These are phyloP conservation scores for Megaleporinus macrocephalus DNA, from an alignment of 2,113 vertebrate species.

Conservation along the genomic window DNA sequence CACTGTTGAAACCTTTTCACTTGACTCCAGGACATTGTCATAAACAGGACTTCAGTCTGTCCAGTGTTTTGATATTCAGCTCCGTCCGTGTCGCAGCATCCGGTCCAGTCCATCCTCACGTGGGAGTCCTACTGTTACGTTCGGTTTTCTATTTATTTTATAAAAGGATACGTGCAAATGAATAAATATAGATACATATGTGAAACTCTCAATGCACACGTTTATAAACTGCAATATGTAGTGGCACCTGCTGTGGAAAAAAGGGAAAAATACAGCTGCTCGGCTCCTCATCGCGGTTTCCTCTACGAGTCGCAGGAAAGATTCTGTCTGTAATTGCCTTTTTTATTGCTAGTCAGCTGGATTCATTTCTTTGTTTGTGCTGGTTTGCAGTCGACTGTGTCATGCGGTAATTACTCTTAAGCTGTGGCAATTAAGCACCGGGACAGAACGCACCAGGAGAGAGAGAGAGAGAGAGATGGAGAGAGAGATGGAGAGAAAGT, in stretches of 20 bases:
- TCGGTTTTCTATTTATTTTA: slow-evolving; percentile 40
- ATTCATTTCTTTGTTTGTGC: slow-evolving; percentile 36
- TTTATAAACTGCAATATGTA: not conserved
- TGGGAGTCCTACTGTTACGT: not conserved
- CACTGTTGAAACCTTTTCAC: not conserved
- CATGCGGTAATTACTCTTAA: slow-evolving; percentile 32
- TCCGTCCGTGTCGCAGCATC: not conserved
- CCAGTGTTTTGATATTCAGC: not conserved
- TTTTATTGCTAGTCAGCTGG: slow-evolving; percentile 34
- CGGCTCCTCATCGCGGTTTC: slow-evolving; percentile 6
- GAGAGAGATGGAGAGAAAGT: not conserved
- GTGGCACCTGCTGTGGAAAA: not conserved
- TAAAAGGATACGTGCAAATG: slow-evolving; percentile 23
- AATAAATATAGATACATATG: slow-evolving; percentile 22
- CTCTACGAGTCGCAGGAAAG: slow-evolving; percentile 22
- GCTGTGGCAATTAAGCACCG: slow-evolving; percentile 25
- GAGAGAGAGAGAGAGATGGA: not conserved
- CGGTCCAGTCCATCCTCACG: not conserved
- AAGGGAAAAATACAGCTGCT: not conserved
- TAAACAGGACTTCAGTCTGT: not conserved
- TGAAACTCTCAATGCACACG: not conserved
- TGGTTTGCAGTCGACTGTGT: slow-evolving; percentile 2
- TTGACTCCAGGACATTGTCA: not conserved
- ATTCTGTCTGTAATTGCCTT: not conserved
- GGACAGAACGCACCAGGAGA: slow-evolving; percentile 23